Evolutionary conservation across 1,140 invertebrate genomes (phyloP).

Genomic region (Monochamus saltuarius): DNA sequence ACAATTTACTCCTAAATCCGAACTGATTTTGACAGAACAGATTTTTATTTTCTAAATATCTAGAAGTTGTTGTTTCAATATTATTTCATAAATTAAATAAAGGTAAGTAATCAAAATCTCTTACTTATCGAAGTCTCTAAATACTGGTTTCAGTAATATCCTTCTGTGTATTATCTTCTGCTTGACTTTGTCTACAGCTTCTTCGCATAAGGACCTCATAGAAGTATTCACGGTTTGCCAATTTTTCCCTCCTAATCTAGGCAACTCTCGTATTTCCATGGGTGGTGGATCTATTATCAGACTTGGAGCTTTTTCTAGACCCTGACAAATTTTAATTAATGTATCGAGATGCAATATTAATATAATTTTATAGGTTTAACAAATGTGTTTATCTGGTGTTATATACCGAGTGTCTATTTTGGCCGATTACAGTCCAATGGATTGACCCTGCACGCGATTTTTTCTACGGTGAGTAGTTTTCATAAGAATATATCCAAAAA

Average conservation of each 20-base stretch:
- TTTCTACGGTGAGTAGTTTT: too few species aligned
- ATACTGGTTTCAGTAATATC: constrained; percentile 63
- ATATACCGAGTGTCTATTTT: too few species aligned
- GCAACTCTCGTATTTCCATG: constrained; percentile 52
- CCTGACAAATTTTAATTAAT: constrained; percentile 35
- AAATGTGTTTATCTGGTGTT: too few species aligned
- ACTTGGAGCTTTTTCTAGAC: constrained; percentile 65
- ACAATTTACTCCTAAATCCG: too few species aligned
- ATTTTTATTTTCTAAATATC: background rate
- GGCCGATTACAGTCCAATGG: too few species aligned
- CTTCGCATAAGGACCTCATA: constrained; percentile 57
- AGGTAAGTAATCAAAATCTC: constrained; percentile 10
- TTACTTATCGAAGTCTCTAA: constrained; percentile 68
- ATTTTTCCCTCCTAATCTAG: constrained; percentile 51
- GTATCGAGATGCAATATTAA: background rate
- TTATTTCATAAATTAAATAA: background rate
- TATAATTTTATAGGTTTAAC: background rate
- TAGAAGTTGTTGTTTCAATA: background rate
- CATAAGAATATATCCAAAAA: too few species aligned
- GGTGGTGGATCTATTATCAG: constrained; percentile 53
- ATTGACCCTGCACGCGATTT: too few species aligned
- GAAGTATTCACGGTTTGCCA: constrained; percentile 53
- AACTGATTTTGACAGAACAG: too few species aligned
- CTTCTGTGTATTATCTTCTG: constrained; percentile 54
- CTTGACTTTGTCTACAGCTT: constrained; percentile 56